These are phyloP conservation scores for Drosophila sproati DNA, from an alignment of 1,140 invertebrate species.

Conservation along the genomic window DNA sequence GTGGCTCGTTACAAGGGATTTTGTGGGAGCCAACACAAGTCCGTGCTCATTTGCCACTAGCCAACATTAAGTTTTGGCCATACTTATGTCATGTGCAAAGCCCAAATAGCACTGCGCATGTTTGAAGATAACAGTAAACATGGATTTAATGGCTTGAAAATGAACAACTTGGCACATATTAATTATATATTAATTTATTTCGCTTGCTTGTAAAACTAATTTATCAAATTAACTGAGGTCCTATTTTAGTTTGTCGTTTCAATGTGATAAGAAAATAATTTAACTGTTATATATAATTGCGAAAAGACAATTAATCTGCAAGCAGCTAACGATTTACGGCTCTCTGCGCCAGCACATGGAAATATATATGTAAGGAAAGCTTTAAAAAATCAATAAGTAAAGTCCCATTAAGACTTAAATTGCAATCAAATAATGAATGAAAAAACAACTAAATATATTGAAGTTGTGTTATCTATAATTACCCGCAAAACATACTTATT, in stretches of 20 bases:
- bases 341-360: too few relatives aligned
- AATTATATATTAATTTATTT: slow-evolving; percentile 21
- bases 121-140: slow-evolving; percentile 25
- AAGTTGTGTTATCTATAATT: too few relatives aligned
- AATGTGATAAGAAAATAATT: neutral
- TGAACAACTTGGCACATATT: slow-evolving; percentile 8
- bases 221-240: neutral
- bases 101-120: slow-evolving; percentile 8
- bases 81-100: slow-evolving; percentile 15
- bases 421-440: too few relatives aligned
- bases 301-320: too few relatives aligned
- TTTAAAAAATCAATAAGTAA: too few relatives aligned
- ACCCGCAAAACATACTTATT: too few relatives aligned
- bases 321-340: too few relatives aligned
- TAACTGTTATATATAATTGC: neutral
- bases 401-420: too few relatives aligned
- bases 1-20: slow-evolving; percentile 72
- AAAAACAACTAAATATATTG: too few relatives aligned
- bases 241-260: neutral
- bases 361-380: too few relatives aligned
- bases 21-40: slow-evolving; percentile 39
- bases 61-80: slow-evolving; percentile 4
- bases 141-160: slow-evolving; percentile 17
- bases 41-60: slow-evolving; percentile 20
- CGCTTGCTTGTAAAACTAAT: neutral